A percentile compares a stretch with the other conserved stretches of the same genome.
Conservation (phyloP, 2,888 invertebrate species). For the Frankliniella intonsa region DNA sequence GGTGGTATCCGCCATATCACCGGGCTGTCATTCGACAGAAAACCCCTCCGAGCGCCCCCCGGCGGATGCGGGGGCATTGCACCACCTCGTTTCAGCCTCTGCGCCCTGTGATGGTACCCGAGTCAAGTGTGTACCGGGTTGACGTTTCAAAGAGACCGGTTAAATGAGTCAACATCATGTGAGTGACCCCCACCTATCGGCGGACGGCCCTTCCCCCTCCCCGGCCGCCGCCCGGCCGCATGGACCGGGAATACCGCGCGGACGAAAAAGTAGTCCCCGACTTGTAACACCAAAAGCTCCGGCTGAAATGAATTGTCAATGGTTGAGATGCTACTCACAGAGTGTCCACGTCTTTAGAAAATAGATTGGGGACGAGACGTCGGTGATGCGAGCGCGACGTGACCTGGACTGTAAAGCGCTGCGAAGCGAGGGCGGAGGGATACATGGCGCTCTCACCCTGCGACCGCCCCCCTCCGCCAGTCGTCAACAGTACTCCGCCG, state of each 20-base stretch:
- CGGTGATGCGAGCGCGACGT: no score
- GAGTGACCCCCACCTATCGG: neutral
- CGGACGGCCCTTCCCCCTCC: neutral
- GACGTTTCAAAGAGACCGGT: neutral
- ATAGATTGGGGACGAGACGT: no score
- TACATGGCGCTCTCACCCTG: no score
- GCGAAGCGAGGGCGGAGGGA: no score
- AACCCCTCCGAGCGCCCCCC: neutral
- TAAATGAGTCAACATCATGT: conserved; percentile 12
- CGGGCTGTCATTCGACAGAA: neutral
- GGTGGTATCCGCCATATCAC: neutral
- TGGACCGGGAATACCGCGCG: neutral
- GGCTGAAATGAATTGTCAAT: no score
- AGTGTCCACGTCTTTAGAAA: no score
- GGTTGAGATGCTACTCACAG: no score
- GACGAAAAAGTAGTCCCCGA: neutral
- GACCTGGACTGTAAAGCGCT: no score
- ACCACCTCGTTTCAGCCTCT: neutral
- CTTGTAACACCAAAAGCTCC: neutral
- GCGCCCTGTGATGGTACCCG: neutral
- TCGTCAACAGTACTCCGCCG: neutral
- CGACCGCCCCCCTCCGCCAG: neutral
- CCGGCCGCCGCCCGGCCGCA: neutral
- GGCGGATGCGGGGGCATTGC: neutral
- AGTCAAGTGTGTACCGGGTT: neutral